phyloP scores from a whole-genome alignment of 1,140 invertebrate species.

The Harlomillsia oculata region DNA sequence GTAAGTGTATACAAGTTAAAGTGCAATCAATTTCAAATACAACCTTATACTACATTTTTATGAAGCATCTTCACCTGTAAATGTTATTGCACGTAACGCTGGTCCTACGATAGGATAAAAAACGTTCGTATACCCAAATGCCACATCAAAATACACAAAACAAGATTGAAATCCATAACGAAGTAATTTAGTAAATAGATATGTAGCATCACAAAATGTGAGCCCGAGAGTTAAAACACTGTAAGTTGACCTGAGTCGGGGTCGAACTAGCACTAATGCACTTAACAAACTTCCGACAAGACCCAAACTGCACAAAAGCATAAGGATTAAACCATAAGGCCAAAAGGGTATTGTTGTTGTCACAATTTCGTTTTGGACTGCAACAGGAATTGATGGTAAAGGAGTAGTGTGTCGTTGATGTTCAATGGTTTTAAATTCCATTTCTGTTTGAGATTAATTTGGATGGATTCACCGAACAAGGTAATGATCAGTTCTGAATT shows the following conservation, averaged over 20 bases:
- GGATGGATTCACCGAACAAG: no score
- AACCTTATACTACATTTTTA: no score
- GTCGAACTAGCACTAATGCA: conserved; percentile 13
- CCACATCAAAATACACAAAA: conserved; percentile 10
- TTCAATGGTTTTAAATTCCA: no score
- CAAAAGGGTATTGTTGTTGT: neutral
- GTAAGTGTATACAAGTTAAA: no score
- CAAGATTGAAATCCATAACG: conserved; percentile 18
- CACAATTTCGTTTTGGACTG: neutral
- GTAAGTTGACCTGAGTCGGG: conserved; percentile 22
- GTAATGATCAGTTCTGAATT: no score
- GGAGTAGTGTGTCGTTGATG: no score
- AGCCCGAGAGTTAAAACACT: conserved; percentile 13
- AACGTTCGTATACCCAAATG: conserved; percentile 12
- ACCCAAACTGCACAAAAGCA: neutral
- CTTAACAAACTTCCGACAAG: conserved; percentile 16
- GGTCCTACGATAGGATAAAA: conserved; percentile 20
- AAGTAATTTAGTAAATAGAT: conserved; percentile 15
- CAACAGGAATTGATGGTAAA: no score
- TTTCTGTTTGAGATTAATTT: no score
- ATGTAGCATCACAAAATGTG: conserved; percentile 16
- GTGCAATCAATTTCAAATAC: no score
- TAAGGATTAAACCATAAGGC: neutral
- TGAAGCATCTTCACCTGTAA: conserved; percentile 18
- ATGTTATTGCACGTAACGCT: conserved; percentile 11